phyloP scores from a whole-genome alignment of 2,888 invertebrate species.

The Drosophila incognita region DNA sequence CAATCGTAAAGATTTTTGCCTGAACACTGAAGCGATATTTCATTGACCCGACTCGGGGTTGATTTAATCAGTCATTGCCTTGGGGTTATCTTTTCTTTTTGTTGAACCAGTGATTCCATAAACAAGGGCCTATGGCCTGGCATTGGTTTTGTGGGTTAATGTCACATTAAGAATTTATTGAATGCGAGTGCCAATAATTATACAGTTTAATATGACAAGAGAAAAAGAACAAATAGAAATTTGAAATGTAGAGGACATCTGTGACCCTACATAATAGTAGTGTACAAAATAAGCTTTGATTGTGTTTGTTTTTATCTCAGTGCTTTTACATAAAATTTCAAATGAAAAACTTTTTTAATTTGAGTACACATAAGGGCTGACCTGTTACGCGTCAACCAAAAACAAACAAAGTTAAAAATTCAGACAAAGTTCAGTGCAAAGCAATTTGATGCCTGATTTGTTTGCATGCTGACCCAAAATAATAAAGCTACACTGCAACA shows the following conservation, averaged over 20 bases:
- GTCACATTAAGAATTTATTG: conserved; percentile 72
- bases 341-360: background rate
- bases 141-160: conserved; percentile 66
- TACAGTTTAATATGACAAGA: conserved; percentile 57
- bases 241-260: background rate
- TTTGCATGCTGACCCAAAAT: conserved; percentile 68
- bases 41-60: conserved; percentile 66
- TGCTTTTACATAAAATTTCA: background rate
- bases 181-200: conserved; percentile 61
- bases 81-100: conserved; percentile 36
- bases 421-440: conserved; percentile 42
- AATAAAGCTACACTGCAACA: conserved; percentile 73
- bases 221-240: background rate
- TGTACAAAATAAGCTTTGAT: background rate
- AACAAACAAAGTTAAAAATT: conserved; percentile 12
- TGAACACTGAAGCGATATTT: conserved; percentile 74
- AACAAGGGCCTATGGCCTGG: conserved; percentile 35
- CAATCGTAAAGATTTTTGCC: conserved; percentile 75
- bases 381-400: conserved; percentile 31
- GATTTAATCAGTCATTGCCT: conserved; percentile 66
- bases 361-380: conserved; percentile 18
- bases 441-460: conserved; percentile 66
- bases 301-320: background rate
- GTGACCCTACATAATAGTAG: background rate
- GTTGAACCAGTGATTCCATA: conserved; percentile 64